phyloP scores from a whole-genome alignment of 1,140 invertebrate genomes.

The Apolygus lucorum region DNA sequence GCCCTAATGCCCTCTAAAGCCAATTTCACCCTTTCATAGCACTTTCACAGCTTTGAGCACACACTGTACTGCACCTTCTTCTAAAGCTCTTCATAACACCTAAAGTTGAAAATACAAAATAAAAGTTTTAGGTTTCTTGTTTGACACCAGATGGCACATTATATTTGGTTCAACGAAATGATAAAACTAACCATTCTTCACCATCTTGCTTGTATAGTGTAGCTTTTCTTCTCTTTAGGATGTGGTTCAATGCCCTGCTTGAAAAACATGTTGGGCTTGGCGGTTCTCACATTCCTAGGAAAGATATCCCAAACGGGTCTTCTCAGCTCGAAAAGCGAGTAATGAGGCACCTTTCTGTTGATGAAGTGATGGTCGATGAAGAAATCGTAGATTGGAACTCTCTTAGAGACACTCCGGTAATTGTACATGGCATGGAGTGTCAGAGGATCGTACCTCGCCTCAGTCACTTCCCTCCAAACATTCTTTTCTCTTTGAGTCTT shows the following conservation, averaged over 20 bases:
- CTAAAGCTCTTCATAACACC: too few species aligned
- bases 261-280: not conserved
- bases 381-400: not conserved
- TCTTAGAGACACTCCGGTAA: not conserved
- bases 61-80: too few species aligned
- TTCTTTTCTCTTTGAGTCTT: not conserved
- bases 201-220: not conserved
- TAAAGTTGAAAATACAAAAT: too few species aligned
- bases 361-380: not conserved
- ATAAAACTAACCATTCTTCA: too few species aligned
- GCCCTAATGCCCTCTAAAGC: too few species aligned
- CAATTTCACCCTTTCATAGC: too few species aligned
- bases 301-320: not conserved
- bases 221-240: not conserved
- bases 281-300: not conserved
- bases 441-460: not conserved
- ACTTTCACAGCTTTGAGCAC: too few species aligned
- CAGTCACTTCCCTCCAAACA: slow-evolving; percentile 3
- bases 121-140: too few species aligned
- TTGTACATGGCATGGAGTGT: slow-evolving; percentile 2
- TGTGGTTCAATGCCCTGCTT: not conserved
- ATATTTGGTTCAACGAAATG: too few species aligned
- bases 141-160: too few species aligned
- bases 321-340: not conserved
- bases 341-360: not conserved